These are phyloP conservation scores for Drosophila kambysellisi DNA, from an alignment of 2,888 invertebrate genomes.

Conservation along the genomic window DNA sequence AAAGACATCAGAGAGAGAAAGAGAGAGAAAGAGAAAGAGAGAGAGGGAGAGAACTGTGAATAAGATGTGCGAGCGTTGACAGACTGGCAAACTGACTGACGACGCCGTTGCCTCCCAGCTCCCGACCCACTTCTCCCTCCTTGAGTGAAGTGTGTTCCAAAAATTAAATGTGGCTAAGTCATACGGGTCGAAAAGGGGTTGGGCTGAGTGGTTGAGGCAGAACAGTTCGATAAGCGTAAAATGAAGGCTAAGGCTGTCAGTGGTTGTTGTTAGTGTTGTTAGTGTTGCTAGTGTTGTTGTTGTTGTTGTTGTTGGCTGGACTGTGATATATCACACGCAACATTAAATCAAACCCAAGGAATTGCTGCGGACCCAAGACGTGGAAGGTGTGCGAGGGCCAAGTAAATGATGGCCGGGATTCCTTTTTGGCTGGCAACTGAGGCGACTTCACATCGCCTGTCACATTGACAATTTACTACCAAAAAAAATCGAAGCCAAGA, in stretches of 20 bases:
- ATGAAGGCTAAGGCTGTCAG: constrained; percentile 64
- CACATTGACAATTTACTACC: constrained; percentile 83
- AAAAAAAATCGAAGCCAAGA: constrained; percentile 44
- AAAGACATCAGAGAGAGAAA: constrained; percentile 44
- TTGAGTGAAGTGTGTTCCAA: constrained; percentile 37
- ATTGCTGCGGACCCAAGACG: constrained; percentile 48
- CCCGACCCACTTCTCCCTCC: not conserved
- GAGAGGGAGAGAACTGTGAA: constrained; percentile 37
- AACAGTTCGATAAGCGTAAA: constrained; percentile 72
- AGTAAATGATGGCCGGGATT: constrained; percentile 65
- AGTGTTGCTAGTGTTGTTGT: not conserved
- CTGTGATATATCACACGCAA: constrained; percentile 82
- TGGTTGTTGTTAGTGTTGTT: constrained; percentile 17
- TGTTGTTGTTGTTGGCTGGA: constrained; percentile 42
- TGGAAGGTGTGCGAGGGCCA: constrained; percentile 46
- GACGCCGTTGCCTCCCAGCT: constrained; percentile 42
- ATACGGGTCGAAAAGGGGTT: constrained; percentile 8
- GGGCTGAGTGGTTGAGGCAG: constrained; percentile 12
- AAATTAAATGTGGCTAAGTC: constrained; percentile 66
- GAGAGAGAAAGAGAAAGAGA: constrained; percentile 3
- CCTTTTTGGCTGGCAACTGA: constrained; percentile 45
- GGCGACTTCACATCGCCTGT: constrained; percentile 67
- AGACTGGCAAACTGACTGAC: constrained; percentile 50
- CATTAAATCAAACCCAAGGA: constrained; percentile 80
- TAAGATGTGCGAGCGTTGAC: constrained; percentile 81